Percentiles rank a stretch among this genome's conserved stretches.
Evolutionary conservation across 2,113 vertebrate genomes (phyloP).

Genomic region (Procapra przewalskii): DNA sequence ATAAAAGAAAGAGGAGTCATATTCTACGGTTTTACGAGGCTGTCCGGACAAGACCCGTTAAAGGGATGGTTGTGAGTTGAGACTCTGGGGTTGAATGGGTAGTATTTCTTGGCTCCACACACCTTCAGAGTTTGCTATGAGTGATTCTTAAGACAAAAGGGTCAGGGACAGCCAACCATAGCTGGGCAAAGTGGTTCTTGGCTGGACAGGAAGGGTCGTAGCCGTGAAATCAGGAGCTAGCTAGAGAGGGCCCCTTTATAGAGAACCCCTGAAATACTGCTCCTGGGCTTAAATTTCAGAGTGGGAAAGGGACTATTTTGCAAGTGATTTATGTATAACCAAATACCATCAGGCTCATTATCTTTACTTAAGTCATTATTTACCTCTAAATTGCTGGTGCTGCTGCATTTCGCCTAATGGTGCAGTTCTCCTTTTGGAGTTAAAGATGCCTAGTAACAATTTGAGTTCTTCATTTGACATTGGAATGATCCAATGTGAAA

Average conservation of each 20-base stretch:
- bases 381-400: background rate
- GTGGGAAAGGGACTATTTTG: background rate
- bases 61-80: background rate
- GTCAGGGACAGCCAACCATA: background rate
- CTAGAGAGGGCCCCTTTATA: background rate
- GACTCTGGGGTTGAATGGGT: background rate
- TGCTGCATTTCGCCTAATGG: background rate
- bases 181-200: background rate
- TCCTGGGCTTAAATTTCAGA: background rate
- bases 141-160: background rate
- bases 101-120: background rate
- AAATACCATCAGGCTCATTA: background rate
- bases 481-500: background rate
- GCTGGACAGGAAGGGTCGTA: background rate
- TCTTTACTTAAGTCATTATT: background rate
- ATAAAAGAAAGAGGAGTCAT: slow-evolving; percentile 32
- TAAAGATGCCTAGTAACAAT: background rate
- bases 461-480: background rate
- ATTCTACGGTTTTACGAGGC: slow-evolving; percentile 23
- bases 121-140: background rate
- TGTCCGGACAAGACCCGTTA: slow-evolving; percentile 17
- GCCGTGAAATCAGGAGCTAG: background rate
- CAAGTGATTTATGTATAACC: background rate
- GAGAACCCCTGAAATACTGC: background rate
- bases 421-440: background rate